Evolutionary conservation across 2,888 invertebrate species (phyloP), one percentile per base, ranked within the genome.

Genomic region (Lithosia quadra): DNA sequence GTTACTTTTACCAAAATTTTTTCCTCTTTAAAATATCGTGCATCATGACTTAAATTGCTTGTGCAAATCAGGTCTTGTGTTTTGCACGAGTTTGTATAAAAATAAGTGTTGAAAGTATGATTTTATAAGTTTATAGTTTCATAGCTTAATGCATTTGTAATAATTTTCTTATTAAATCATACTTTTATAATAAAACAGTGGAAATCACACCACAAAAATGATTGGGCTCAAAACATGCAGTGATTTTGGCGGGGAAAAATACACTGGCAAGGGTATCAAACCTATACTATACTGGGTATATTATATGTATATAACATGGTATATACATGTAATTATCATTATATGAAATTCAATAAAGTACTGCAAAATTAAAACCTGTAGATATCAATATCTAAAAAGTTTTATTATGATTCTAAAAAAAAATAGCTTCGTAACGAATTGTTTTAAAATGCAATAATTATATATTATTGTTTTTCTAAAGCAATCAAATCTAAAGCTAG

Each of bases 401-500:
- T 10, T 18, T 36, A 18, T 60, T 18, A 34, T 21, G 39, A 61
- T 11, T 55, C 9, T 13, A 15, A 15, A 28, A 13, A 24, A 39
- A 39, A 43, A 34, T 24, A 49, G 61, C 61, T 71, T 74, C 53
- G 67, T 74, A 71, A 70, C 53, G 67, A 63, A 60, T 55, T 21
- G 9, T 15, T 22, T n/a, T n/a, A 55, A 43, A 39, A 22, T 9
- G 2, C 22, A 22, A n/a, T 34, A 34, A 58, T 24, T 58, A 24
- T 28, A 13, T 62, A 56, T 56, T 34, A 33, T 58, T n/a, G n/a
- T n/a, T 53, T 63, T 28, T n/a, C 24, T 55, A 63, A 67, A 81
- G 79, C 79, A 49, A 63, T 63, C 58, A 49, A 62, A 71, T 34
- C 74, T 81, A 76, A 57, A 43, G 22, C 66, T 66, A 78, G 21